A percentile compares a stretch with the other conserved stretches of the same genome.
Conservation (phyloP, 2,113 vertebrate species). For the Barnardius zonarius region DNA sequence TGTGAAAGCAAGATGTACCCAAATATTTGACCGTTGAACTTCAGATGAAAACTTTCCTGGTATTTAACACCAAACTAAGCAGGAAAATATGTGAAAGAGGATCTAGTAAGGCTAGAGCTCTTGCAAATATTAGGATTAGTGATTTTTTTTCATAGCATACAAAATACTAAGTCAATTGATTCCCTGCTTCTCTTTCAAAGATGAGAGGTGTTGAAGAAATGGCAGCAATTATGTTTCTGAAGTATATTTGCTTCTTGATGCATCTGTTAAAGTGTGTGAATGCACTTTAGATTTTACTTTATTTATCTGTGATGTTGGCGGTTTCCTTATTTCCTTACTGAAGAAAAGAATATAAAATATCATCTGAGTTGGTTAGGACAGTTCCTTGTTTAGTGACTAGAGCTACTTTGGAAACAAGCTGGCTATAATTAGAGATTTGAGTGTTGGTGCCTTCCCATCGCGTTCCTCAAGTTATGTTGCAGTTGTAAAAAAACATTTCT, state of each 20-base stretch:
- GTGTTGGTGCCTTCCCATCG: neutral
- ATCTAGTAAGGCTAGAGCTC: neutral
- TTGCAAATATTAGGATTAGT: neutral
- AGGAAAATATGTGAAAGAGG: neutral
- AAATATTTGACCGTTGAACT: neutral
- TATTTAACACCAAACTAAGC: neutral
- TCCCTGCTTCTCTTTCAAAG: neutral
- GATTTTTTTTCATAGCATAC: neutral
- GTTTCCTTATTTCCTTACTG: neutral
- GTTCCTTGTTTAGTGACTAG: neutral
- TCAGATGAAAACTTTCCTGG: neutral
- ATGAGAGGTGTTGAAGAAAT: neutral
- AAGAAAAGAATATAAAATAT: neutral
- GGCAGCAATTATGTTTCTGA: neutral
- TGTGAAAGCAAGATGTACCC: neutral
- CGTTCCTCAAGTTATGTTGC: neutral
- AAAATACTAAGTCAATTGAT: neutral
- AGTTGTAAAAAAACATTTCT: neutral
- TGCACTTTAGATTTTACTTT: neutral
- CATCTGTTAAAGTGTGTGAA: neutral
- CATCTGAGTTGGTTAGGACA: neutral
- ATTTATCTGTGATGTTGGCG: neutral
- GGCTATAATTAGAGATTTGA: neutral
- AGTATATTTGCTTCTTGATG: rapidly evolving
- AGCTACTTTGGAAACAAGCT: neutral